Evolutionary conservation across 37 sponge, comb jelly and placozoan genomes (phyloP), one percentile per base, ranked within the genome.

Genomic region (Corticium candelabrum): DNA sequence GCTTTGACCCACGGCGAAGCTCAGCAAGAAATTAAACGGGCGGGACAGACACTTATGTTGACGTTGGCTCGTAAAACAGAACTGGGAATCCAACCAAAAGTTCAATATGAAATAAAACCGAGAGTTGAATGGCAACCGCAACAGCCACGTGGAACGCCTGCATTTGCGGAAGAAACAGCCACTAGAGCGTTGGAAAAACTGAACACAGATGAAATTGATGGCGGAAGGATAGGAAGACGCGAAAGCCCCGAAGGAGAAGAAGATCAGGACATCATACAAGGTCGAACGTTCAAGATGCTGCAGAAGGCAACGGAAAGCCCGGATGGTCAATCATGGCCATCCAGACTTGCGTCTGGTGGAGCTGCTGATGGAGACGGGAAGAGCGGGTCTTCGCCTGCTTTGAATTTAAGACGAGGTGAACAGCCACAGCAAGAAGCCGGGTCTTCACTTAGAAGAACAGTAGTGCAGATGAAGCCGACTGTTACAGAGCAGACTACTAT

Each of bases 251-350:
- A 21, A 50, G 11, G 15, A 11, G 62, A 50, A 50, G 62, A 50
- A 50, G 62, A 21, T 27, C 15, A 50, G 15, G 62, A 21, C 62
- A 50, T 50, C 62, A 50, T 50, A 27, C 62, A 50, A 50, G 62
- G 62, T 50, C 62, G 62, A 21, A 50, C 62, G 21, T 50, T 50
- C 21, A 50, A 50, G 62, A 27, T 50, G 62, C 62, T 50, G 11
- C 62, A 50, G 21, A 50, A 50, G 62, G 62, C 62, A 27, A 50
- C 62, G 62, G 62, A 50, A 21, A 50, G 62, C 62, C 62, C 62
- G 15, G 62, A 50, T 50, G 62, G 62, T 27, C 62, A 11, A 21
- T 50, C 62, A 21, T 50, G 62, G 62, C 62, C 62, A 21, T 50
- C 62, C 15, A 50, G 21, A 50, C 62, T 50, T 21, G 62, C 62